Conservation (phyloP, 2,888 invertebrate genomes). For the Nezara viridula region DNA sequence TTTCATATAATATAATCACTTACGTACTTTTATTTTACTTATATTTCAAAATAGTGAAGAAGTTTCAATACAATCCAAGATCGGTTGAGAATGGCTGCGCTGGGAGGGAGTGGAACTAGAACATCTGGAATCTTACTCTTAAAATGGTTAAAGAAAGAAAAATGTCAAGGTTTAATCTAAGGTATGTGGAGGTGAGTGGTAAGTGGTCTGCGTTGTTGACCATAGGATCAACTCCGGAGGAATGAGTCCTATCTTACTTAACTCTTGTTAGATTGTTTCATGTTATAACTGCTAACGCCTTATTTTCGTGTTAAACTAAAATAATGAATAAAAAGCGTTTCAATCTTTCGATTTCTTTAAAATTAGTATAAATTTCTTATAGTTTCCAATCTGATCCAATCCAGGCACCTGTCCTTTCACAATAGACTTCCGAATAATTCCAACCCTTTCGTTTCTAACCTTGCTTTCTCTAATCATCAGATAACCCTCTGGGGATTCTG, state of each 20-base stretch:
- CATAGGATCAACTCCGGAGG: neutral
- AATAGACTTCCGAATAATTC: too few species aligned
- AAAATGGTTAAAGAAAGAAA: slow-evolving; percentile 41
- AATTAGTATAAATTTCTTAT: too few species aligned
- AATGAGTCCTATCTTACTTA: neutral
- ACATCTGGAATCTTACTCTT: slow-evolving; percentile 26
- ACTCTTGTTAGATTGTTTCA: neutral
- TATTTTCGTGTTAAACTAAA: neutral
- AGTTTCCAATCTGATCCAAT: too few species aligned
- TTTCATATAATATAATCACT: too few species aligned
- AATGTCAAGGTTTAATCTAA: slow-evolving; percentile 21
- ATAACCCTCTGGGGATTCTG: too few species aligned
- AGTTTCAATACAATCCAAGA: neutral
- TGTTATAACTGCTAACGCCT: neutral
- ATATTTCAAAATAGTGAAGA: too few species aligned
- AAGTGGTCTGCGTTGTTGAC: neutral
- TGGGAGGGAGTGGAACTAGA: neutral
- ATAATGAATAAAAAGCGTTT: neutral
- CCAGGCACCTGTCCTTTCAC: too few species aligned
- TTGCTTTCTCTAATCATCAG: too few species aligned
- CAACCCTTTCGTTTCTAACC: too few species aligned
- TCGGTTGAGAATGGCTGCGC: neutral
- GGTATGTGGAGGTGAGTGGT: slow-evolving; percentile 31
- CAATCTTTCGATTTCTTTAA: neutral
- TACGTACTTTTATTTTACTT: too few species aligned